Base-by-base conservation (phyloP, 1,140 invertebrate genomes). In the Eubasilissa regina region DNA sequence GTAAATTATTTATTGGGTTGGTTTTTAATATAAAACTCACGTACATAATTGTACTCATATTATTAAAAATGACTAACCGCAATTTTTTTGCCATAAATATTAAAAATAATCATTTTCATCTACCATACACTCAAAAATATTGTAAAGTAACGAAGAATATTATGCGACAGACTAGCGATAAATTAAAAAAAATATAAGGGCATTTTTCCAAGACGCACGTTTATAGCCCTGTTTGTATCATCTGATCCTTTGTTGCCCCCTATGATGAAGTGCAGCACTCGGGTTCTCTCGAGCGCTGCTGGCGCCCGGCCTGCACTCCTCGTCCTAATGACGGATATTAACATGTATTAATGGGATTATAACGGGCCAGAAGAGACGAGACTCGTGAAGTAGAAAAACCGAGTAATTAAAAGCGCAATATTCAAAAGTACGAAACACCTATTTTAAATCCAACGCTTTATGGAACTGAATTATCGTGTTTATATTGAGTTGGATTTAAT, bases 281-380 rank as follows among this genome's bases (percentile, higher is more conserved):
- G 56, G 17, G 44, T 9, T 12, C 74, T 64, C 13, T 17, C 44
- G 56, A 74, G 56, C 44, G 55, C 15, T 17, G 72, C 53, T 58
- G n/a, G n/a, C n/a, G n/a, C n/a, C n/a, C 56, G 72, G 25, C 13
- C 53, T 35, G 44, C 68, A 43, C 45, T 44, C n/a, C n/a, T 0
- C 35, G 12, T 43, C 35, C 47, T 77, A 77, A 77, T 77, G 75
- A 48, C 45, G 47, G 75, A 25, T 77, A 68, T 77, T 77, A 77
- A 72, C 77, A 78, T 73, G 58, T 78, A 72, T 78, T 78, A 72
- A 78, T 73, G 55, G 53, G 77, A 78, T 72, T 62, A 53, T 64
- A 60, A 48, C 44, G 48, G 66, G n/a, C 62, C 19, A 15, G 25
- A 8, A 21, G 7, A 66, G 44, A 64, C 43, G 25, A 11, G 13